Conservation (phyloP, 2,888 invertebrate species). For the Protonemura montana region DNA sequence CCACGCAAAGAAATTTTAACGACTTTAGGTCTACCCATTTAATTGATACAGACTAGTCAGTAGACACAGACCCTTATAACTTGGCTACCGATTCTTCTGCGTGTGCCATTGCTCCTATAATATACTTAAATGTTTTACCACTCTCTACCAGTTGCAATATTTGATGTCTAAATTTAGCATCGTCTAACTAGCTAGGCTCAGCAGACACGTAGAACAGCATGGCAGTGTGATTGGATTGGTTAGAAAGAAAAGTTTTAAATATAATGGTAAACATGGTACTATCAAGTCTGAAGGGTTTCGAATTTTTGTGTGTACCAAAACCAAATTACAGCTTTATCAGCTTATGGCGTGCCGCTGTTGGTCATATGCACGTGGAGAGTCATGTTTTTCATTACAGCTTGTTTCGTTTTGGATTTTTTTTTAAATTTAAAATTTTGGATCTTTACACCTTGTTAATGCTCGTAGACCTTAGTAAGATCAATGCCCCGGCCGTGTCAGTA, state of each 20-base stretch:
- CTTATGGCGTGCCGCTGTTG: too few species aligned
- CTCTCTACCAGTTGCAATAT: slow-evolving; percentile 17
- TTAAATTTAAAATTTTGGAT: too few species aligned
- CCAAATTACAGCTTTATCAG: too few species aligned
- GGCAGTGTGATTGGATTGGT: slow-evolving; percentile 16
- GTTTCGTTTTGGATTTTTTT: too few species aligned
- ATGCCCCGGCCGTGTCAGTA: too few species aligned
- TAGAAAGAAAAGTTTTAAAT: neutral
- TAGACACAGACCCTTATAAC: neutral
- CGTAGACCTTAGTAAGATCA: too few species aligned
- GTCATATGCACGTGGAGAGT: too few species aligned
- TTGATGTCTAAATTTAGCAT: slow-evolving; percentile 36
- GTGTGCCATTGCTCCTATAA: slow-evolving; percentile 24
- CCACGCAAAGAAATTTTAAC: too few species aligned
- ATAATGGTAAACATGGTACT: neutral
- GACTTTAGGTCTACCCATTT: neutral
- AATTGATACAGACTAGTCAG: neutral
- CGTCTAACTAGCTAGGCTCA: slow-evolving; percentile 13
- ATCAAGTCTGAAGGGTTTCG: neutral
- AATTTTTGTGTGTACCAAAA: too few species aligned
- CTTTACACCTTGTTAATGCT: too few species aligned
- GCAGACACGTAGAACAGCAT: neutral
- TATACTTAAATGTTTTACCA: slow-evolving; percentile 16
- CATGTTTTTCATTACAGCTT: too few species aligned
- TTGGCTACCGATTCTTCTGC: neutral